These are phyloP conservation scores for Malaclemys terrapin DNA, from an alignment of 2,113 vertebrate genomes.

Conservation along the genomic window DNA sequence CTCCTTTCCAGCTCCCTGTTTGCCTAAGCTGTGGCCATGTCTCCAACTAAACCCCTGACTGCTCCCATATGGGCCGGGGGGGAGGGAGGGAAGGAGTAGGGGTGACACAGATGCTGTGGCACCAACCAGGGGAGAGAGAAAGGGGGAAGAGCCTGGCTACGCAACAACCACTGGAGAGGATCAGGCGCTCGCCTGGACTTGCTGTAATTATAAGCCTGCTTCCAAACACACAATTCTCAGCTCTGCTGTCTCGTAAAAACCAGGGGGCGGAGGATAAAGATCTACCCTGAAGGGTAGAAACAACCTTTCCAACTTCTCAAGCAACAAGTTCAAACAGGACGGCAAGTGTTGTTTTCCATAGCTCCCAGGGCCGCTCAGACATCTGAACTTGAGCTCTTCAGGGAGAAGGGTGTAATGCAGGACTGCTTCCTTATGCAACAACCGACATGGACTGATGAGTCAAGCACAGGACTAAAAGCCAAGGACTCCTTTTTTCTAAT, in stretches of 20 bases:
- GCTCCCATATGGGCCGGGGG: neutral
- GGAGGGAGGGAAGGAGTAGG: neutral
- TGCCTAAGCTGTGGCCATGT: neutral
- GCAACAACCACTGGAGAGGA: constrained; percentile 16
- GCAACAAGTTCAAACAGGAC: constrained; percentile 64
- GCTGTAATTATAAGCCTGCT: constrained; percentile 31
- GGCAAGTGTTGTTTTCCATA: constrained; percentile 23
- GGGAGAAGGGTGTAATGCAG: neutral
- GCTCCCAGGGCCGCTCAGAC: constrained; percentile 29
- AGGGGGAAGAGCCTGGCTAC: neutral
- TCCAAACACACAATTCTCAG: constrained; percentile 21
- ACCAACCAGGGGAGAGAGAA: rapidly evolving
- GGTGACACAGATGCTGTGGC: neutral
- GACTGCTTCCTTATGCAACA: neutral
- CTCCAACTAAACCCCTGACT: neutral
- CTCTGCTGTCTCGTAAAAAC: constrained; percentile 28
- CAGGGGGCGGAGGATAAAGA: constrained; percentile 48
- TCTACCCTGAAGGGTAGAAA: constrained; percentile 62
- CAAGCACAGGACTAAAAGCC: neutral
- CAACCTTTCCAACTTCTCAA: constrained; percentile 58
- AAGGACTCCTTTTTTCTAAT: neutral
- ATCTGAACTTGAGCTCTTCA: neutral
- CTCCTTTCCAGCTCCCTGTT: neutral
- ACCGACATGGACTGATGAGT: neutral
- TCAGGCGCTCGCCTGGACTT: neutral